Evolutionary conservation across 2,113 vertebrate species (phyloP), one percentile per base, ranked within the genome.

Genomic region (Phalacrocorax pelagicus): DNA sequence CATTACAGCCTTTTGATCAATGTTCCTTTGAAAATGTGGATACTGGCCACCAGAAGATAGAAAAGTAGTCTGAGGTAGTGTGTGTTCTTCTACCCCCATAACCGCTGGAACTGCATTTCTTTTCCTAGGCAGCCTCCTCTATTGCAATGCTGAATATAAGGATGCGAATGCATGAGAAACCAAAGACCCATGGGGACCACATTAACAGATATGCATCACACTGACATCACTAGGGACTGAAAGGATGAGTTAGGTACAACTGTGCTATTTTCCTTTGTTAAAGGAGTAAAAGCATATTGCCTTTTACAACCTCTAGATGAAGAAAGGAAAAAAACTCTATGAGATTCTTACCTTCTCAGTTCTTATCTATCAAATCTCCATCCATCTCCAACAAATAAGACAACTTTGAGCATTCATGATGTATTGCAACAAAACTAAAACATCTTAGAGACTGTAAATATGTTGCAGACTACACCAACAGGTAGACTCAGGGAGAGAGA

Each of bases 351-450:
- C 52, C 70, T 81, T 92, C 52, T 49, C 29, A 90, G 21, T 59
- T 22, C 34, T 70, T 46, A 51, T 14, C 24, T 79, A 14, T 52
- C 32, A 27, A 4, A 65, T 34, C 22, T 70, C 59, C 23, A 72
- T 49, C 26, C 62, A 86, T 74, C 72, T 94, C 65, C 90, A 92
- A 84, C 30, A 92, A 88, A 86, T 80, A 74, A 59, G 74, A 62
- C 2, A 52, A 67, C 71, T 86, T 54, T 88, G 34, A 94, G 65
- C 79, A 92, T 82, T 94, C n/a, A 74, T 3, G 0, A 52, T 87
- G 54, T 69, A 70, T n/a, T 89, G 19, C n/a, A 88, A 9, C 40
- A 96, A 95, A 80, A 65, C 49, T 40, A 71, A 58, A 94, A 57
- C 40, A 18, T 58, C 58, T 78, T 77, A 73, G 78, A 88, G 38